A percentile compares a stretch with the other conserved stretches of the same genome.
phyloP scores from a whole-genome alignment of 2,113 vertebrate species.

The Lophochroa leadbeateri region DNA sequence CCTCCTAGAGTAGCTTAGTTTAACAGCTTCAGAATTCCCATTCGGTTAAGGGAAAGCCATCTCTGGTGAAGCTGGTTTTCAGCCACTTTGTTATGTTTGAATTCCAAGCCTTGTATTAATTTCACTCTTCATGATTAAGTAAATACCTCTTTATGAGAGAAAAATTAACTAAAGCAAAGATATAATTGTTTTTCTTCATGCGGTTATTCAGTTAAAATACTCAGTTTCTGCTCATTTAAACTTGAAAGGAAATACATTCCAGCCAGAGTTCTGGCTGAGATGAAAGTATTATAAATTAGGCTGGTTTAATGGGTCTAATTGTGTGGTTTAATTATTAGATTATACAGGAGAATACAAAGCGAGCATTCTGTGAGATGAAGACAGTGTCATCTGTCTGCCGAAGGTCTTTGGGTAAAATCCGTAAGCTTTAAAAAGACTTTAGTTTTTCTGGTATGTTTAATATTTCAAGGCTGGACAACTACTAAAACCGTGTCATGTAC shows the following conservation, averaged over 20 bases:
- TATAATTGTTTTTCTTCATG: slow-evolving; percentile 53
- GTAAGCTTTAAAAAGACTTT: neutral
- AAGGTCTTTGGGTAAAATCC: neutral
- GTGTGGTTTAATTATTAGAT: slow-evolving; percentile 56
- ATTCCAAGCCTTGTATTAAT: slow-evolving; percentile 8
- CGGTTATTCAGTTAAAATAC: slow-evolving; percentile 53
- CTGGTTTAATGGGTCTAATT: slow-evolving; percentile 11
- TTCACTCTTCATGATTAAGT: slow-evolving; percentile 47
- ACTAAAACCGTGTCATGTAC: neutral
- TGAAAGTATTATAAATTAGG: slow-evolving; percentile 48
- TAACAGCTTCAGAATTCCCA: too few species aligned
- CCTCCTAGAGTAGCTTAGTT: too few species aligned
- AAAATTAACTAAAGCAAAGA: slow-evolving; percentile 55
- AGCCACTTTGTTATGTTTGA: neutral
- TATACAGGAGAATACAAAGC: neutral
- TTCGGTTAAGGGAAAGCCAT: too few species aligned
- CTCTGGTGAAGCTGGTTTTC: neutral
- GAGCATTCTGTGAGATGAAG: slow-evolving; percentile 35
- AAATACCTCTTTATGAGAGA: slow-evolving; percentile 32
- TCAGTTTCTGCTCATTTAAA: slow-evolving; percentile 52
- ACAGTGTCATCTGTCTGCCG: neutral
- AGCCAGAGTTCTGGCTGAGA: slow-evolving; percentile 29
- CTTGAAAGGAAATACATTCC: slow-evolving; percentile 58
- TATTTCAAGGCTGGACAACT: neutral
- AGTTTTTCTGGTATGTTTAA: neutral